Percentiles rank a stretch among this genome's conserved stretches.
phyloP scores from a whole-genome alignment of 2,113 vertebrate species.

The Perca schrenkii region DNA sequence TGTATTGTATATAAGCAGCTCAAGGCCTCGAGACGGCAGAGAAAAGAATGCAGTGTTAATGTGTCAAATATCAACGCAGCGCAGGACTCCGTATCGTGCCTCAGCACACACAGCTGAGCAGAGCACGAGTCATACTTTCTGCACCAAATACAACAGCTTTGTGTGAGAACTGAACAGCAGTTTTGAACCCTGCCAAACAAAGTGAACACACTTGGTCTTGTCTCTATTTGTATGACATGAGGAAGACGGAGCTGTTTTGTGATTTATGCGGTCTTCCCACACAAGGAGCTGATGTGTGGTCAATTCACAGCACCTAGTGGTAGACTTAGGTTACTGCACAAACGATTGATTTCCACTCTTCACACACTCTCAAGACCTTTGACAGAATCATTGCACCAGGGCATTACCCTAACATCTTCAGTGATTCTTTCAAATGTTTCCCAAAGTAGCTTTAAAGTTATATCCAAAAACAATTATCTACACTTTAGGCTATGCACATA shows the following conservation, averaged over 20 bases:
- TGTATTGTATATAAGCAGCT: conserved; percentile 39
- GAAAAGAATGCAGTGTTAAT: conserved; percentile 55
- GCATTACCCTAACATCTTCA: not conserved
- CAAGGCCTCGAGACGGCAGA: conserved; percentile 13
- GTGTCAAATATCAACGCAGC: conserved; percentile 49
- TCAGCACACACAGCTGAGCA: conserved; percentile 40
- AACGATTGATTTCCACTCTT: not conserved
- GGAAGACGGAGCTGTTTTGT: conserved; percentile 17
- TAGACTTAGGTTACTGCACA: conserved; percentile 36
- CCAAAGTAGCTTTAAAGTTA: not conserved
- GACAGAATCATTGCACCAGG: not conserved
- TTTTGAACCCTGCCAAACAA: conserved; percentile 12
- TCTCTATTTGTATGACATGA: conserved; percentile 31
- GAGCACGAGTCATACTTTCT: conserved; percentile 21
- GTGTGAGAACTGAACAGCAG: conserved; percentile 15
- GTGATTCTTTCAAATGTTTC: not conserved
- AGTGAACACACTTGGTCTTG: conserved; percentile 14
- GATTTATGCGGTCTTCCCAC: conserved; percentile 13
- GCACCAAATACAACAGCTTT: not conserved
- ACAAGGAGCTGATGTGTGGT: conserved; percentile 25
- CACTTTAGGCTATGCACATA: not conserved
- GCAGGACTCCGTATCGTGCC: not conserved
- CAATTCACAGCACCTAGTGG: conserved; percentile 66
- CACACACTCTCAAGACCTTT: not conserved
- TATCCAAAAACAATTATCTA: not conserved